Evolutionary conservation across 2,888 invertebrate species (phyloP).

Genomic region (Trachelus iudaicus): DNA sequence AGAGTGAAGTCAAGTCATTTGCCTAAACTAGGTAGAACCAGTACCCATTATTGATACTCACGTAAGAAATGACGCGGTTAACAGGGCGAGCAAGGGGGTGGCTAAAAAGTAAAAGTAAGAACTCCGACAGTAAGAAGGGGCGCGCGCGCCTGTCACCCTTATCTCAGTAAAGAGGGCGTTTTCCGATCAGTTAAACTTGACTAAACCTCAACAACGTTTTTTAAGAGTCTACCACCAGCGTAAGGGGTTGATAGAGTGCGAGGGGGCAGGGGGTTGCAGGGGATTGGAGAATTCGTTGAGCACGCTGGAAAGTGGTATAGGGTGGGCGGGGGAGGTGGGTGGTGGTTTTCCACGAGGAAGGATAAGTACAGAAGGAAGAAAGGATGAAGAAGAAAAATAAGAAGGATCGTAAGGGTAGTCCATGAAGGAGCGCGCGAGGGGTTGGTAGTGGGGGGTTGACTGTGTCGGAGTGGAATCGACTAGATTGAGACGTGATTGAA

Average conservation of each 20-base stretch:
- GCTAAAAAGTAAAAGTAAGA: background rate
- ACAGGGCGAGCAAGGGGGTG: background rate
- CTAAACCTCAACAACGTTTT: conserved; percentile 47
- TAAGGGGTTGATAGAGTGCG: background rate
- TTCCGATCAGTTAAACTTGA: conserved; percentile 58
- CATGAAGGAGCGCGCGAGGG: background rate
- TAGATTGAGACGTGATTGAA: conserved; percentile 63
- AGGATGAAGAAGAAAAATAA: conserved; percentile 18
- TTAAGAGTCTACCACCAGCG: conserved; percentile 25
- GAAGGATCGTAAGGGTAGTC: conserved; percentile 7
- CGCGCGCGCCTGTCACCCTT: conserved; percentile 42
- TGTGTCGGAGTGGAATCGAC: conserved; percentile 39
- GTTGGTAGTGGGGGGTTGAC: conserved; percentile 24
- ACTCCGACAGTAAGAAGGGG: background rate
- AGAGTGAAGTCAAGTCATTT: too few species aligned
- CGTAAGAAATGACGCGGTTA: background rate
- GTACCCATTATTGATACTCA: background rate
- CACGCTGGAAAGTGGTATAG: conserved; percentile 24
- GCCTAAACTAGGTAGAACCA: too few species aligned
- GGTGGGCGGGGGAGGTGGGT: conserved; percentile 50
- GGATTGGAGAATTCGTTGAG: background rate
- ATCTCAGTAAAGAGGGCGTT: conserved; percentile 52
- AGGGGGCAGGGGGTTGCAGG: conserved; percentile 1
- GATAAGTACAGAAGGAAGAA: conserved; percentile 63
- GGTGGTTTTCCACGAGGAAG: conserved; percentile 66